phyloP scores from a whole-genome alignment of 1,140 invertebrate species.

The Trachymyrmex cornetzi region DNA sequence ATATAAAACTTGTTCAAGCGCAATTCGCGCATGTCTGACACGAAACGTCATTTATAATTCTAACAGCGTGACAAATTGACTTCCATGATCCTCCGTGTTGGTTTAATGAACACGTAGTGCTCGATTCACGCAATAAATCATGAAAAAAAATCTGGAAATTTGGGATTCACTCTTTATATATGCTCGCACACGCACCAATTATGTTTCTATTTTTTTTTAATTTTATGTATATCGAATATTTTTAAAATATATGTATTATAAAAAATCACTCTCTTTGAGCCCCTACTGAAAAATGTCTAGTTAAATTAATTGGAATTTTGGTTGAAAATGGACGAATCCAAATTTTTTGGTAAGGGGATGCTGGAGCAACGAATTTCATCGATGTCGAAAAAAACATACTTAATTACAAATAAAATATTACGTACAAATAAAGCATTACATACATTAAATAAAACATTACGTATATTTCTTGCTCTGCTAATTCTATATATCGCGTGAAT shows the following conservation, averaged over 20 bases:
- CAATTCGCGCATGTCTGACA: conserved; percentile 1
- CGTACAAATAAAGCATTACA: too few relatives aligned
- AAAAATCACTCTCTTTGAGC: neutral
- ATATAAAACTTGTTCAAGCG: conserved; percentile 32
- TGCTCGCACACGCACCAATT: neutral
- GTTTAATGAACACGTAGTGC: neutral
- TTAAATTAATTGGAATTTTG: too few relatives aligned
- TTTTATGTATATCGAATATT: neutral
- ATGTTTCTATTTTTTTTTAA: neutral
- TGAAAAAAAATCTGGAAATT: neutral
- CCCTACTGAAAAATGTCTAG: too few relatives aligned
- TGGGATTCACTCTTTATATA: neutral
- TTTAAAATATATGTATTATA: neutral
- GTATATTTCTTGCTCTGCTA: too few relatives aligned
- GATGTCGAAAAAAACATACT: too few relatives aligned
- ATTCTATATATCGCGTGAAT: too few relatives aligned
- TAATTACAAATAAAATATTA: too few relatives aligned
- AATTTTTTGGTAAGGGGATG: too few relatives aligned
- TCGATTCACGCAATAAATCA: neutral
- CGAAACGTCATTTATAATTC: conserved; percentile 23
- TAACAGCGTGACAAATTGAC: conserved; percentile 4
- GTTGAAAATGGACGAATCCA: too few relatives aligned
- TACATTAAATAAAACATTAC: too few relatives aligned
- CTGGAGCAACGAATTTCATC: too few relatives aligned
- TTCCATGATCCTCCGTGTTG: neutral